These are phyloP conservation scores for Microtus montanus DNA, from an alignment of 2,113 vertebrate species.

Conservation along the genomic window DNA sequence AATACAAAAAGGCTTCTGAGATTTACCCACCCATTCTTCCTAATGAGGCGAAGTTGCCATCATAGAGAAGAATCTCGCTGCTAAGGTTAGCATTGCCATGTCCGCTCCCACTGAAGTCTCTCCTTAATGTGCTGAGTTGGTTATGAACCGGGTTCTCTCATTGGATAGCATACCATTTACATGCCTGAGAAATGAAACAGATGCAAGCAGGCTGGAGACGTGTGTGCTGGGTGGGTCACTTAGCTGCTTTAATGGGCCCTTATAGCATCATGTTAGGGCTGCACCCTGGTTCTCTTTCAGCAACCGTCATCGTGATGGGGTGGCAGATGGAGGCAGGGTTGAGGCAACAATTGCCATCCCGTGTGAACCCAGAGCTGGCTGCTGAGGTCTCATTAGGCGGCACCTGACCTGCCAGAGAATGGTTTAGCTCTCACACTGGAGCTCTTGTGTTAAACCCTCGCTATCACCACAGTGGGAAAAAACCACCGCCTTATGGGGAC, in stretches of 20 bases:
- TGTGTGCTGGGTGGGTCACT: not conserved
- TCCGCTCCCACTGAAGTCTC: not conserved
- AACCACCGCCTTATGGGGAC: constrained; percentile 68
- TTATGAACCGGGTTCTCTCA: not conserved
- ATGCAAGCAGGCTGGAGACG: not conserved
- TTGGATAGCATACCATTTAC: not conserved
- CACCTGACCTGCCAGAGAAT: constrained; percentile 41
- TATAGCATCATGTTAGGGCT: not conserved
- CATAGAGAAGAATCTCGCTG: constrained; percentile 12
- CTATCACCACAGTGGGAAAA: constrained; percentile 66
- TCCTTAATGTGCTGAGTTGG: not conserved
- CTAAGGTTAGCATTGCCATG: not conserved
- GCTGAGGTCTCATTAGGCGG: constrained; percentile 59
- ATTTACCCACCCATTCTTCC: not conserved
- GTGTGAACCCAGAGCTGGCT: not conserved
- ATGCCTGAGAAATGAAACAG: not conserved
- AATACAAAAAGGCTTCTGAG: not conserved
- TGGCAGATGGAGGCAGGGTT: not conserved
- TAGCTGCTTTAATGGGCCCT: not conserved
- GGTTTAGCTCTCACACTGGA: constrained; percentile 34
- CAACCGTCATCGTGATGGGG: not conserved
- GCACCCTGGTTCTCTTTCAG: not conserved
- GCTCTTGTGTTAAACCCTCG: constrained; percentile 52
- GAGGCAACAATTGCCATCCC: constrained; percentile 38
- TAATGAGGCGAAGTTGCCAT: not conserved